phyloP scores from a whole-genome alignment of 2,113 vertebrate species.

The Lota lota region DNA sequence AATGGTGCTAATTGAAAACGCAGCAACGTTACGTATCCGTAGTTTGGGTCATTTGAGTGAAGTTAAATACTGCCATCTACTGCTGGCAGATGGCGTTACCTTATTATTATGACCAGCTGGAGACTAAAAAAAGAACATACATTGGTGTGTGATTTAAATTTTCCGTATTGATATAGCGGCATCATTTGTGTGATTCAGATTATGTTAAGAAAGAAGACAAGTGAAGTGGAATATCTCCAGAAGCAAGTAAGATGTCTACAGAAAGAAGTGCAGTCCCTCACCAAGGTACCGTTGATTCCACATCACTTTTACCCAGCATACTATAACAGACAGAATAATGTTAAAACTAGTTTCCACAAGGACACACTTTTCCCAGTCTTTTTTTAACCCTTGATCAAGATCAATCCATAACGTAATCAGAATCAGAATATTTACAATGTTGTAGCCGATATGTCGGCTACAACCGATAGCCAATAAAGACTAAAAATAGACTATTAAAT shows the following conservation, averaged over 20 bases:
- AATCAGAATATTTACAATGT: no score
- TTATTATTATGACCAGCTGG: neutral
- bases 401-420: no score
- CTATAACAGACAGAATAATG: no score
- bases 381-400: no score
- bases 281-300: conserved; percentile 72
- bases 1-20: no score
- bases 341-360: no score
- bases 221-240: conserved; percentile 84
- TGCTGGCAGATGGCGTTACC: conserved; percentile 18
- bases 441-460: no score
- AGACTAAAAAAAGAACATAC: neutral
- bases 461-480: no score
- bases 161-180: neutral
- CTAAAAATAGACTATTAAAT: no score
- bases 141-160: neutral
- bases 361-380: no score
- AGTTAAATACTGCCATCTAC: conserved; percentile 50
- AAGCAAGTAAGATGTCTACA: conserved; percentile 89
- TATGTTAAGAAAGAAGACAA: conserved; percentile 86
- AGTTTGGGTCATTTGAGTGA: neutral
- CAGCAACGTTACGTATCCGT: neutral
- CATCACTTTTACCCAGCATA: no score
- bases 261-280: conserved; percentile 84
- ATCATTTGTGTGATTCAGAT: conserved; percentile 66